Conservation (phyloP, 2,888 invertebrate species). For the Girardia tigrina region DNA sequence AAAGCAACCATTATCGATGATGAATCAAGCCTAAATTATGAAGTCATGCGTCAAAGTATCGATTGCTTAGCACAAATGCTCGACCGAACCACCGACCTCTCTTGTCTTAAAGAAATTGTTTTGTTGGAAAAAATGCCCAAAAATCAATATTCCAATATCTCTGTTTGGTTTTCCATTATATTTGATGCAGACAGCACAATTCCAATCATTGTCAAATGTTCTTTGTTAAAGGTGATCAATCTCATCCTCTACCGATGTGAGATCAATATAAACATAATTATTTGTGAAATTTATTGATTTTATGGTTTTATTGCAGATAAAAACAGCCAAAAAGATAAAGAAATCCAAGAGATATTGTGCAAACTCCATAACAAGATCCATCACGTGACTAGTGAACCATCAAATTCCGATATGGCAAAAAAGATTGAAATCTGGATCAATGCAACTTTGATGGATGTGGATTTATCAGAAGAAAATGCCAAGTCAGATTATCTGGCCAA, state of each 20-base stretch:
- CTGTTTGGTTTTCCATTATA: background rate
- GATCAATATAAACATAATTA: background rate
- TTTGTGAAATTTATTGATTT: background rate
- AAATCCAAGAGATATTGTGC: background rate
- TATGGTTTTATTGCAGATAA: background rate
- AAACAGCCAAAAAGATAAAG: background rate
- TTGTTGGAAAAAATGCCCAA: background rate
- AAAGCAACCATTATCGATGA: too few relatives aligned
- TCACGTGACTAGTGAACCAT: background rate
- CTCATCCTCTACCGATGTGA: background rate
- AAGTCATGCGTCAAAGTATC: conserved; percentile 1
- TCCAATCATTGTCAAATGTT: background rate
- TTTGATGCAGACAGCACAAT: background rate
- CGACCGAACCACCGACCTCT: background rate
- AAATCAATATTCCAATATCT: background rate
- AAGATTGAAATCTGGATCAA: background rate
- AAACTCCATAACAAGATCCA: background rate
- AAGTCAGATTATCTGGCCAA: background rate
- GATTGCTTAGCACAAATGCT: background rate
- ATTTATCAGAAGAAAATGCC: background rate
- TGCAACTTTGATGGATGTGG: background rate
- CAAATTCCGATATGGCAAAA: background rate
- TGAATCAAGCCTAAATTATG: too few relatives aligned
- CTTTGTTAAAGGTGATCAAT: background rate
- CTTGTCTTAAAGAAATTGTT: background rate